Evolutionary conservation across 2,888 invertebrate genomes (phyloP).

Genomic region (Cryptocephalus moraei): DNA sequence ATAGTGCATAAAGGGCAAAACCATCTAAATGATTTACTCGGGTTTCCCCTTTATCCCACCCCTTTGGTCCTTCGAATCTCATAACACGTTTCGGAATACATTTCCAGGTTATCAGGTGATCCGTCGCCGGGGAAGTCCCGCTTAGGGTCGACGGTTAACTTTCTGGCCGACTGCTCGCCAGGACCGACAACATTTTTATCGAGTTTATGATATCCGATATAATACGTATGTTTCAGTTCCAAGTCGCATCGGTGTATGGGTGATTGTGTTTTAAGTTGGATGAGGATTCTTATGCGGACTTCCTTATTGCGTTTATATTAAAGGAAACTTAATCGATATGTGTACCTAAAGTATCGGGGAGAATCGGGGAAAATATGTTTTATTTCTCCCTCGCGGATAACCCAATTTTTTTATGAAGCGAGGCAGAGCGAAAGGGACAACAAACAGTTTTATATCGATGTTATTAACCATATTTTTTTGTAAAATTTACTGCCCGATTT

Average conservation of each 20-base stretch:
- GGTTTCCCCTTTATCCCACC: not conserved
- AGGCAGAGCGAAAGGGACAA: no score
- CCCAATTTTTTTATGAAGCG: no score
- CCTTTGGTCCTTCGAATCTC: not conserved
- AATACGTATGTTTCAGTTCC: not conserved
- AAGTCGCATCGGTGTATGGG: not conserved
- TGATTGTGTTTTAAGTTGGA: not conserved
- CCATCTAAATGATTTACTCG: not conserved
- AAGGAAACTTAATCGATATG: no score
- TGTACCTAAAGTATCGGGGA: no score
- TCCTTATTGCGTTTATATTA: no score
- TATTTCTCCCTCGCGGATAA: no score
- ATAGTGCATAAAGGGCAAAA: not conserved
- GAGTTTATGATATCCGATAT: not conserved
- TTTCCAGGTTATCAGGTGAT: not conserved
- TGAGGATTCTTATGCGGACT: no score
- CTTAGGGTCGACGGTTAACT: not conserved
- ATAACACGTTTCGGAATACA: not conserved
- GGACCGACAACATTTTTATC: not conserved
- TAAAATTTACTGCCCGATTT: no score
- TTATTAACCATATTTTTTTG: no score
- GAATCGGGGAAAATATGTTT: no score
- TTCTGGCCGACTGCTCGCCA: not conserved
- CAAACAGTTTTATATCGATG: no score
- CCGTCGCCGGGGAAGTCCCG: no score